These are phyloP conservation scores for Dendrophyllia cribrosa DNA, from an alignment of 64 coral and sea anemone species.

Conservation along the genomic window DNA sequence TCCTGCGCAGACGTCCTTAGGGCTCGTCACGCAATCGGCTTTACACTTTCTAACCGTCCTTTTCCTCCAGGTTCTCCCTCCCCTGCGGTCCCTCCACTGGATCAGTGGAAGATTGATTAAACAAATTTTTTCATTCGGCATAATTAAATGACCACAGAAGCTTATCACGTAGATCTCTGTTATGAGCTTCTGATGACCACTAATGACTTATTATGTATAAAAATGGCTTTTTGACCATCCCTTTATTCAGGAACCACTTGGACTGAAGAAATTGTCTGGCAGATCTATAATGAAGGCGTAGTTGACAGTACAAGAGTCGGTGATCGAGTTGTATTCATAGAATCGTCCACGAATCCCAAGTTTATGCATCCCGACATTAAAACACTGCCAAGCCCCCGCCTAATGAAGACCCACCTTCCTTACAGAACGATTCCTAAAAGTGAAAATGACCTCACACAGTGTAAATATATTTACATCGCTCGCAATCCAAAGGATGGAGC, in stretches of 20 bases:
- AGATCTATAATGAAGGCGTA: neutral
- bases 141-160: too few relatives aligned
- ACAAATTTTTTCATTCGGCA: too few relatives aligned
- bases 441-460: neutral
- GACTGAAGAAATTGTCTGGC: neutral
- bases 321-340: neutral
- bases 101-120: too few relatives aligned
- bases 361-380: neutral
- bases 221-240: too few relatives aligned
- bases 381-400: conserved; percentile 14
- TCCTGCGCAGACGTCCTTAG: too few relatives aligned
- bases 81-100: too few relatives aligned
- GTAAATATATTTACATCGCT: conserved; percentile 36
- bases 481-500: conserved; percentile 58
- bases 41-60: too few relatives aligned
- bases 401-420: conserved; percentile 36
- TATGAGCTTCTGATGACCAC: too few relatives aligned
- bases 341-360: neutral
- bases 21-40: too few relatives aligned
- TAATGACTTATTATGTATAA: too few relatives aligned
- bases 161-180: too few relatives aligned
- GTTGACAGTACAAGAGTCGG: neutral
- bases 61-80: too few relatives aligned
- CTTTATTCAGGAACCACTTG: neutral
- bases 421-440: conserved; percentile 23